Evolutionary conservation across 1,140 invertebrate genomes (phyloP).

Genomic region (Mylabris phalerata): DNA sequence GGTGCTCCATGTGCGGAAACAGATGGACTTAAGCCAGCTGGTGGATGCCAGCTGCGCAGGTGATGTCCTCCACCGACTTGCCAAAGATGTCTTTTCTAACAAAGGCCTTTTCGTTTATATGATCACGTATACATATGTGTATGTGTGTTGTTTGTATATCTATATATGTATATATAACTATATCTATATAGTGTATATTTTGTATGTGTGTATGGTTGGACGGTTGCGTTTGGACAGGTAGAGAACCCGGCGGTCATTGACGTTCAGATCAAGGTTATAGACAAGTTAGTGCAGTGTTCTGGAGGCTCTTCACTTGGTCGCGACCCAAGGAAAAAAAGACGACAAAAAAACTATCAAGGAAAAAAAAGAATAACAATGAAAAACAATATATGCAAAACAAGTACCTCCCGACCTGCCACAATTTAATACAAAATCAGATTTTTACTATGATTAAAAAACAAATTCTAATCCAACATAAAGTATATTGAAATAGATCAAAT

Average conservation of each 20-base stretch:
- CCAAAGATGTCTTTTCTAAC: conserved; percentile 14
- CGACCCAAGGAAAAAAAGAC: no score
- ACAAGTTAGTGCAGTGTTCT: neutral
- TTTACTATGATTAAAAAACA: no score
- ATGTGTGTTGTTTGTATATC: conserved; percentile 1
- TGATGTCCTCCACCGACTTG: conserved; percentile 17
- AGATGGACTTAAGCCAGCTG: conserved; percentile 23
- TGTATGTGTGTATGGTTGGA: conserved; percentile 10
- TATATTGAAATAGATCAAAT: no score
- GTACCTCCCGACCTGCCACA: no score
- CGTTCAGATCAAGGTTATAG: conserved; percentile 22
- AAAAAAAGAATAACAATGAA: no score
- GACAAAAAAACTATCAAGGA: no score
- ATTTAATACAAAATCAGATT: no score
- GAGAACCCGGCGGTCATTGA: conserved; percentile 19
- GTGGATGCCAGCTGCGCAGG: conserved; percentile 20
- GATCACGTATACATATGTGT: no score
- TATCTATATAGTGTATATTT: neutral
- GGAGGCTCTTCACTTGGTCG: no score
- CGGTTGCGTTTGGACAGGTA: conserved; percentile 23
- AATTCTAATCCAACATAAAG: no score
- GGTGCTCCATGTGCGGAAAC: conserved; percentile 21
- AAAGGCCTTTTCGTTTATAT: neutral
- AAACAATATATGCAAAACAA: no score
- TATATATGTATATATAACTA: neutral